Evolutionary conservation across 2,113 vertebrate species (phyloP), one percentile per base, ranked within the genome.

Genomic region (Rana temporaria): DNA sequence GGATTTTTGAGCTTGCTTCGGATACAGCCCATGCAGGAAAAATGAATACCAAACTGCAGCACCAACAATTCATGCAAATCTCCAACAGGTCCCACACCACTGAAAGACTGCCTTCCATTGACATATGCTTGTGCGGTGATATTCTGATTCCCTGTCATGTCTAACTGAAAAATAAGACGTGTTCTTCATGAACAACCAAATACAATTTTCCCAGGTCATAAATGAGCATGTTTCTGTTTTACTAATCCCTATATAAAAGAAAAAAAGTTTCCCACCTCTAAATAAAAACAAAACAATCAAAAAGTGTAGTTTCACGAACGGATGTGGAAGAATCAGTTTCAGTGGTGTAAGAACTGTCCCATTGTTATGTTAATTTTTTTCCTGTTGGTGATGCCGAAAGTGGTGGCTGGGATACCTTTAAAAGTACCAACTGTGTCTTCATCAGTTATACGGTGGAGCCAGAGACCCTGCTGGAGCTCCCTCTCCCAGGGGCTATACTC

Each of bases 401-500:
- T 52, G 60, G 73, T 20, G 62, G 84, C 78, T 42, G 15, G 0
- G 93, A 92, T 96, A 97, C 96, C 97, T 98, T 97, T 95, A 79
- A 89, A 88, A 89, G 94, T 95, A 97, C 96, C 94, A 89, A 89
- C 89, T 91, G 96, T 95, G 90, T 98, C 96, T 96, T 98, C 95
- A 42, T 95, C 87, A 90, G 92, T 91, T 48, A 98, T 92, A 88
- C 65, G 94, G 85, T 95, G 94, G 87, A 96, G 94, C 96, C 95
- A 96, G 84, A 95, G 93, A 89, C 95, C 94, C 89, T 96, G 95
- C 90, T 94, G 95, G 86, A 96, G 94, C 88, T 98, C 96, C 90
- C 85, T 96, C 87, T 96, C 94, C 97, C 95, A 95, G 82, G 98
- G 96, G 88, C 92, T 96, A 93, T 98, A 97, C 92, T 96, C 96